phyloP scores from a whole-genome alignment of 2,888 invertebrate genomes.

The Ophion ellenae region DNA sequence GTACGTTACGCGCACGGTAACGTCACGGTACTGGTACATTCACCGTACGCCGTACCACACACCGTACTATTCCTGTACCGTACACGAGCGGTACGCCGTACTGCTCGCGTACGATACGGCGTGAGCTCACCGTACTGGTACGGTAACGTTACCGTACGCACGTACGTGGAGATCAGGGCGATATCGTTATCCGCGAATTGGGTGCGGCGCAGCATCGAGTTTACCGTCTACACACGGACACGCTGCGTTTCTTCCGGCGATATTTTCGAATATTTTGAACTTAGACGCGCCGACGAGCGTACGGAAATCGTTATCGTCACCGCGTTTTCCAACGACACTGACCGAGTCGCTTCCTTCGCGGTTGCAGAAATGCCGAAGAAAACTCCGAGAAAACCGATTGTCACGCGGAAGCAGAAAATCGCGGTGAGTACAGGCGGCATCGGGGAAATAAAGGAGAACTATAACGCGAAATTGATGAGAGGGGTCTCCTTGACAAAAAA shows the following conservation, averaged over 20 bases:
- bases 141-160: too few relatives aligned
- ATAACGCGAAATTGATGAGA: too few relatives aligned
- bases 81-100: too few relatives aligned
- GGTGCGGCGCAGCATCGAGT: background rate
- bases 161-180: too few relatives aligned
- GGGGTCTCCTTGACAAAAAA: conserved; percentile 2
- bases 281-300: background rate
- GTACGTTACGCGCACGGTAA: too few relatives aligned
- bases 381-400: conserved; percentile 7
- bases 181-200: background rate
- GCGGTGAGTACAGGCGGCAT: background rate
- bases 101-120: too few relatives aligned
- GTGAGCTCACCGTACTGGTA: too few relatives aligned
- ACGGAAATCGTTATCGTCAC: background rate
- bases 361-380: conserved; percentile 31
- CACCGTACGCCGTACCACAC: too few relatives aligned
- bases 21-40: too few relatives aligned
- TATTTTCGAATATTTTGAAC: background rate
- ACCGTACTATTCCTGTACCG: too few relatives aligned
- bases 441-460: background rate
- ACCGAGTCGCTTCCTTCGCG: background rate
- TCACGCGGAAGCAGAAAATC: conserved; percentile 39
- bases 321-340: background rate
- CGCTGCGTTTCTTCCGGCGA: background rate
- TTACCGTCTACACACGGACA: background rate